phyloP scores from a whole-genome alignment of 2,888 invertebrate species.

The Plutella xylostella region DNA sequence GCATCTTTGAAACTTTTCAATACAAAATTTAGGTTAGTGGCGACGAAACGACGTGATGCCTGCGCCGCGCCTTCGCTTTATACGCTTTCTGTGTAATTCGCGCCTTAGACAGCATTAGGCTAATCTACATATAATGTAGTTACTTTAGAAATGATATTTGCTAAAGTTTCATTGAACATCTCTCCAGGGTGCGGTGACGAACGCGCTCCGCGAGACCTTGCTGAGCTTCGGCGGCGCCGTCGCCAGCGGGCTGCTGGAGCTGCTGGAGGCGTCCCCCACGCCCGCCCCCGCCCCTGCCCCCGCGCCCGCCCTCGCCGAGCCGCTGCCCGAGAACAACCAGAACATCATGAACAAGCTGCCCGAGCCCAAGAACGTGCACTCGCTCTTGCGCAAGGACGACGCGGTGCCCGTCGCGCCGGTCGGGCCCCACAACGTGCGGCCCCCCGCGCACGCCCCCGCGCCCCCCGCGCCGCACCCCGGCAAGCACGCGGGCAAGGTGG shows the following conservation, averaged over 20 bases:
- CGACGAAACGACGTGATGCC: neutral
- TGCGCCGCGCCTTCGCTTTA: no score
- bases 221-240: conserved; percentile 56
- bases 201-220: conserved; percentile 54
- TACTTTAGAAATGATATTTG: no score
- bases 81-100: neutral
- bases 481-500: conserved; percentile 13
- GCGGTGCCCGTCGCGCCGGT: neutral
- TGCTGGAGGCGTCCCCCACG: conserved; percentile 28
- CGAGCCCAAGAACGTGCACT: conserved; percentile 30
- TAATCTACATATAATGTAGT: no score
- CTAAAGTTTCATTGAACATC: no score
- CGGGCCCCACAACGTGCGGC: conserved; percentile 26
- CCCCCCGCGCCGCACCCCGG: conserved; percentile 18
- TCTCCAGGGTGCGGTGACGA: conserved; percentile 55
- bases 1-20: neutral
- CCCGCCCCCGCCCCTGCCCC: conserved; percentile 16
- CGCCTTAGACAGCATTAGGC: no score
- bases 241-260: conserved; percentile 41
- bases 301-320: conserved; percentile 9
- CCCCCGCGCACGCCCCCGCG: conserved; percentile 23
- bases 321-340: conserved; percentile 32
- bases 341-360: conserved; percentile 28
- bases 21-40: no score
- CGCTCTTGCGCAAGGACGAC: no score